Base-by-base conservation (phyloP, 1,140 invertebrate genomes). In the Aphis craccivora region DNA sequence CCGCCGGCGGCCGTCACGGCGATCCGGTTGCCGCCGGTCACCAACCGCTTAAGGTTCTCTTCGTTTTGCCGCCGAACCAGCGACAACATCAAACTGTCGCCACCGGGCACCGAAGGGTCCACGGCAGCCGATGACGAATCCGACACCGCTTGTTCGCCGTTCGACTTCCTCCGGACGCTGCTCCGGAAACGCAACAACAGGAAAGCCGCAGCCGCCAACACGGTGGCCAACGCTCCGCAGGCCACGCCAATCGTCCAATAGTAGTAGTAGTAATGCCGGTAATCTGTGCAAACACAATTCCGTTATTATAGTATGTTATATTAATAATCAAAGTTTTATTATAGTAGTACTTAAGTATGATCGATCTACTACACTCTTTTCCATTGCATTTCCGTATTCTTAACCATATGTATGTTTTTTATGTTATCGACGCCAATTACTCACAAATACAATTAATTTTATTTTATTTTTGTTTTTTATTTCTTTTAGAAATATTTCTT, bases 201-300 rank as follows among this genome's bases (percentile, higher is more conserved):
- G 48, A 81, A 93, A n/a, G 48, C 91, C 22, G 43, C n/a, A 30
- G 3, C 25, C 18, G 48, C 48, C n/a, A 84, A 2, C 11, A 93
- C 48, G 9, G 81, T 93, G 81, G 91, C 48, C 81, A 93, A 37
- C 11, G 81, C 76, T 18, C 91, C 91, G 25, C 91, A 93, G 25
- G 91, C 91, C 9, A 93, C 91, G 48, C 91, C 91, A 1, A 83
- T 37, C 55, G 91, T 93, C 91, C 91, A 93, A 55, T 93, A 93
- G 35, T 93, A 93, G 9, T 83, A 76, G 67, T 83, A 76, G 45
- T 90, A 67, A 25, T 60, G 53, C 7, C 53, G 88, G 37, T 90
- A 55, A 90, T 55, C 88, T 90, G 51, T 30, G 1, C 37, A 88
- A 88, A 18, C 9, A 60, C 4, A 48, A 43, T 18, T 30, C 23